These are phyloP conservation scores for Nemopilema nomurai DNA, from an alignment of 30 jellyfish, hydroid and myxozoan genomes.

Conservation along the genomic window DNA sequence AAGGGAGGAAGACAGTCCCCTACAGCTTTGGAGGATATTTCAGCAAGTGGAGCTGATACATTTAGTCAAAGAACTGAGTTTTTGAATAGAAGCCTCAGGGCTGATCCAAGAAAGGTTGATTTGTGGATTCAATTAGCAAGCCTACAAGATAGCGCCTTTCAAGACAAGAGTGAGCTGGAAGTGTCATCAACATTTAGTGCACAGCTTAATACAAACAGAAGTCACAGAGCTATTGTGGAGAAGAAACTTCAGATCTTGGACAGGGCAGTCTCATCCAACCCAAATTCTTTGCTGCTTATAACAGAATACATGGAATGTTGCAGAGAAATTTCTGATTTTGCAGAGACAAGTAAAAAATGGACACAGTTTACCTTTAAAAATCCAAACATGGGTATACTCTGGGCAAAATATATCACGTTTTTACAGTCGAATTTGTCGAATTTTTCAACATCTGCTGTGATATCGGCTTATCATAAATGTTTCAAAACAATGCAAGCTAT, in stretches of 20 bases:
- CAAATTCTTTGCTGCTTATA: constrained; percentile 48
- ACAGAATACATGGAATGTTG: constrained; percentile 63
- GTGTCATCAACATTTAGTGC: constrained; percentile 27
- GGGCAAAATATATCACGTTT: constrained; percentile 68
- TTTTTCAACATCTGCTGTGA: constrained; percentile 29
- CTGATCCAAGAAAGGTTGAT: constrained; percentile 52
- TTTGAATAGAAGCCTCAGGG: constrained; percentile 57
- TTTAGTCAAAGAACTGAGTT: constrained; percentile 41
- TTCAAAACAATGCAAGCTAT: constrained; percentile 67
- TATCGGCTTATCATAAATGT: constrained; percentile 56
- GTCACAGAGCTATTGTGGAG: constrained; percentile 63
- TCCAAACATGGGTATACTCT: constrained; percentile 65
- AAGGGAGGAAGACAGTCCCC: neutral
- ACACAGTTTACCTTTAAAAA: constrained; percentile 39
- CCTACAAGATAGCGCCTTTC: constrained; percentile 53
- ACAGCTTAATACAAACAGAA: neutral
- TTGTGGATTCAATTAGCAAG: constrained; percentile 75
- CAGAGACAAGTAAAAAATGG: constrained; percentile 59
- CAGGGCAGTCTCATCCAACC: constrained; percentile 71
- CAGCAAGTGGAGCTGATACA: neutral
- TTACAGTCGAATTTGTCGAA: constrained; percentile 72
- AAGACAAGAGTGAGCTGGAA: neutral
- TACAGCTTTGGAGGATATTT: neutral
- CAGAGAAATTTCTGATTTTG: constrained; percentile 60
- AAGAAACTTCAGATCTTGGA: constrained; percentile 77